Percentiles rank a stretch among this genome's conserved stretches.
Conservation (phyloP, 2,113 vertebrate species). For the Indicator maculatus region DNA sequence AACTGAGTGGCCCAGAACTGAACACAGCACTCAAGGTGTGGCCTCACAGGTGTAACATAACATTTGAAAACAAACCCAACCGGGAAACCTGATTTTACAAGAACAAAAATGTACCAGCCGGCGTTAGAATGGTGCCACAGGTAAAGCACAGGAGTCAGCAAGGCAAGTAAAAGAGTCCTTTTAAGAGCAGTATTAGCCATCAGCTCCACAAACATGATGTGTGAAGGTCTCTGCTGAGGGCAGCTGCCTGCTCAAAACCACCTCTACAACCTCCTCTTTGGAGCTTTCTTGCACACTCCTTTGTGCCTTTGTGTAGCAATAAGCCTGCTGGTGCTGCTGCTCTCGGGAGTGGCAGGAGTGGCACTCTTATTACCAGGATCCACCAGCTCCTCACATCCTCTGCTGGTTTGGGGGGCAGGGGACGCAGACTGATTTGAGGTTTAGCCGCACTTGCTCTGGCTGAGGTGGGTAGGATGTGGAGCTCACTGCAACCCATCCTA, state of each 20-base stretch:
- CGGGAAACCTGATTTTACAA: background rate
- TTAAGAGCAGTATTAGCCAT: slow-evolving; percentile 2
- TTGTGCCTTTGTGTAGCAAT: slow-evolving; percentile 64
- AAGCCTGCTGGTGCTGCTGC: background rate
- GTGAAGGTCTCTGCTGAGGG: slow-evolving; percentile 4
- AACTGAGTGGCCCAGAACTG: no score
- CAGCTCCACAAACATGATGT: background rate
- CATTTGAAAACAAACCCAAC: background rate
- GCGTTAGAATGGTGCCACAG: background rate
- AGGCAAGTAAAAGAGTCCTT: background rate
- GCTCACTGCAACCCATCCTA: background rate
- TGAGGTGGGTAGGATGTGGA: background rate
- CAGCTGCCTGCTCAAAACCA: slow-evolving; percentile 6
- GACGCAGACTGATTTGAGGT: background rate
- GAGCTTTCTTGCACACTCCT: background rate
- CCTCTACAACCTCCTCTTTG: background rate
- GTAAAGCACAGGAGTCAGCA: background rate
- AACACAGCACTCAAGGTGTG: no score
- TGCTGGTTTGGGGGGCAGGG: background rate
- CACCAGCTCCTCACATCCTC: background rate
- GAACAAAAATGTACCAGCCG: background rate
- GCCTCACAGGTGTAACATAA: background rate
- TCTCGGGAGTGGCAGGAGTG: background rate
- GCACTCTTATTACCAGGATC: background rate
- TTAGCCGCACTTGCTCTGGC: background rate